A percentile compares a stretch with the other conserved stretches of the same genome.
These are phyloP conservation scores for Drosophila malerkotliana DNA, from an alignment of 1,140 invertebrate genomes.

Conservation along the genomic window DNA sequence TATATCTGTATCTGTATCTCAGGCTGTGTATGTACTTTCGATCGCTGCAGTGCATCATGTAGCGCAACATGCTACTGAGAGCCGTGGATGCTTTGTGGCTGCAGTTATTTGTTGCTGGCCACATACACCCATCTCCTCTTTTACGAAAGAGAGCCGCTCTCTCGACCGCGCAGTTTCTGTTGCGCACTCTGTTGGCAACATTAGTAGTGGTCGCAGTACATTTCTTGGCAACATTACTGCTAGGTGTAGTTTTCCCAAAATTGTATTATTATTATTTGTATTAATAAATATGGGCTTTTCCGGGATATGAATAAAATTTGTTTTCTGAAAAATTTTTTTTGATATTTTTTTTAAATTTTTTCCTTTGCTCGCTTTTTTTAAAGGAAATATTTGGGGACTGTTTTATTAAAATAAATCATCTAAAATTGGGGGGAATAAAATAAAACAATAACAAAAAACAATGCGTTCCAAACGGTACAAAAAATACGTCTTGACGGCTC, in stretches of 20 bases:
- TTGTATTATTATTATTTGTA: no score
- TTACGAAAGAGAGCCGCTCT: neutral
- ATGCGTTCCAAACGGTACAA: no score
- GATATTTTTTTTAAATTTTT: no score
- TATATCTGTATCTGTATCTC: neutral
- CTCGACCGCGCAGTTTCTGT: conserved; percentile 6
- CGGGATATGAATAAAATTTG: no score
- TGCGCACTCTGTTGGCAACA: conserved; percentile 57
- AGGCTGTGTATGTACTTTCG: conserved; percentile 3
- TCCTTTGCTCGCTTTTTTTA: no score
- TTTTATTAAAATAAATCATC: no score
- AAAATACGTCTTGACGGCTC: no score
- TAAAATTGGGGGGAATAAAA: no score
- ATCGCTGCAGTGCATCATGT: conserved; percentile 59
- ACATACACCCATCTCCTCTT: neutral
- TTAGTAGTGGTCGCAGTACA: neutral
- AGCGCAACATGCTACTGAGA: conserved; percentile 53
- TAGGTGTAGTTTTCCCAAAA: neutral
- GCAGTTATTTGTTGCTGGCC: neutral
- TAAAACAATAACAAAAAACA: no score
- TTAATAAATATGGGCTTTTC: no score
- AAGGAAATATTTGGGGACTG: no score
- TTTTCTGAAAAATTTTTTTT: no score
- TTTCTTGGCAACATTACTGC: conserved; percentile 32
- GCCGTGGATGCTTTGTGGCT: conserved; percentile 13